phyloP scores from a whole-genome alignment of 2,797 vertebrate genomes.

The Enteromius afrohamiltoni region DNA sequence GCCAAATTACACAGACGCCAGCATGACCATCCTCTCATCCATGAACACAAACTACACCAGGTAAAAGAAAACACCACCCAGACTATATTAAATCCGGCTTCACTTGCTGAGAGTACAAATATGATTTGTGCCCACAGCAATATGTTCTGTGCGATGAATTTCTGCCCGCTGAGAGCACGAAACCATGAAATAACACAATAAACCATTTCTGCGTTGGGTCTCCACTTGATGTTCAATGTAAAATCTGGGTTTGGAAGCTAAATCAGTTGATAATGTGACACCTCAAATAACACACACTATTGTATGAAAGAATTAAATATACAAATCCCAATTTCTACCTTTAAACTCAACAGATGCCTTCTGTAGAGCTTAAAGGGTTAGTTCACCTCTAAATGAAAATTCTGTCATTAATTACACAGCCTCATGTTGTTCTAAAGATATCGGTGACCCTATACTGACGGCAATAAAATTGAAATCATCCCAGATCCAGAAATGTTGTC shows the following conservation, averaged over 20 bases:
- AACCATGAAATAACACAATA: constrained; percentile 1
- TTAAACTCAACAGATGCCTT: neutral
- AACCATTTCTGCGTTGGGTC: neutral
- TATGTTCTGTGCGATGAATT: neutral
- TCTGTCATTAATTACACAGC: too few relatives aligned
- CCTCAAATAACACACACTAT: neutral
- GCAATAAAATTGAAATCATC: too few relatives aligned
- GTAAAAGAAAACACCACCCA: neutral
- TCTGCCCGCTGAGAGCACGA: neutral
- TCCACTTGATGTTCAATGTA: neutral
- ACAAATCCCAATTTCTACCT: neutral
- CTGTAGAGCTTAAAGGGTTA: neutral
- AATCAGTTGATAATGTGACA: neutral
- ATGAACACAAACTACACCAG: neutral
- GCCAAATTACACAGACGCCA: neutral
- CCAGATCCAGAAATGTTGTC: too few relatives aligned
- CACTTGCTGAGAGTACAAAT: neutral
- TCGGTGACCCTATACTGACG: too few relatives aligned
- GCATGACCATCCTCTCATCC: neutral
- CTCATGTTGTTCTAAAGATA: too few relatives aligned
- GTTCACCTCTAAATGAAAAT: too few relatives aligned
- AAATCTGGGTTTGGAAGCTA: neutral
- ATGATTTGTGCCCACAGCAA: neutral
- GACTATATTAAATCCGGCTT: constrained; percentile 10
- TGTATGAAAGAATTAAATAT: neutral